These are phyloP conservation scores for Ceyx melanurus DNA, from an alignment of 2,113 vertebrate genomes.

Conservation along the genomic window DNA sequence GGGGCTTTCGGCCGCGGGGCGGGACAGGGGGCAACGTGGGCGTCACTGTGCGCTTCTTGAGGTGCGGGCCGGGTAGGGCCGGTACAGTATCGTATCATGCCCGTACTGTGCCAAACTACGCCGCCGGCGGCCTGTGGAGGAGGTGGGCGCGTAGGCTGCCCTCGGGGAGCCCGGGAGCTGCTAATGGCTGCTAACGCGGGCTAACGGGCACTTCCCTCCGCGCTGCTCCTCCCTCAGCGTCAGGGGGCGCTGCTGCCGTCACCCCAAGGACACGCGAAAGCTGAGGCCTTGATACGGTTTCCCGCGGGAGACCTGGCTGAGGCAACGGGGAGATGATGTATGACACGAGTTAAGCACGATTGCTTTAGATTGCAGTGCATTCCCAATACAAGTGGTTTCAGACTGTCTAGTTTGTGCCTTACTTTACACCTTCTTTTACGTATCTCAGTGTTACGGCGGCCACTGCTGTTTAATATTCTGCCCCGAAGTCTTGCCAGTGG, in stretches of 20 bases:
- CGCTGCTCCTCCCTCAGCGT: accelerated
- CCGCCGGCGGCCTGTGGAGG: no score
- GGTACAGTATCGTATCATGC: not conserved
- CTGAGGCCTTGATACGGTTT: accelerated
- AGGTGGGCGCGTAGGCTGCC: no score
- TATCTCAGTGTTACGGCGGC: accelerated
- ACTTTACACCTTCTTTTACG: accelerated
- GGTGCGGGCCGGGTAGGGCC: not conserved
- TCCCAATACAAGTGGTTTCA: not conserved
- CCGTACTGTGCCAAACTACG: no score
- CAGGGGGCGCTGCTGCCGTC: no score
- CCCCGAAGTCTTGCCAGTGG: accelerated
- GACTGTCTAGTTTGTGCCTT: accelerated
- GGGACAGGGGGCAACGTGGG: not conserved
- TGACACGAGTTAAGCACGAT: not conserved
- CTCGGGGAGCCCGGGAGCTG: accelerated
- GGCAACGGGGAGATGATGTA: accelerated
- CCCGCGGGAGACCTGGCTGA: no score
- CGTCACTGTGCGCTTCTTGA: no score
- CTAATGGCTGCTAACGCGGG: accelerated
- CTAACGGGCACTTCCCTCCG: accelerated
- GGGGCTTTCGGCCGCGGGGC: not conserved
- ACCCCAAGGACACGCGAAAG: accelerated
- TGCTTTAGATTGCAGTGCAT: accelerated
- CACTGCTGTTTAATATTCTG: accelerated